A percentile compares a stretch with the other conserved stretches of the same genome.
These are phyloP conservation scores for Stigmatopora nigra DNA, from an alignment of 2,113 vertebrate species.

Conservation along the genomic window DNA sequence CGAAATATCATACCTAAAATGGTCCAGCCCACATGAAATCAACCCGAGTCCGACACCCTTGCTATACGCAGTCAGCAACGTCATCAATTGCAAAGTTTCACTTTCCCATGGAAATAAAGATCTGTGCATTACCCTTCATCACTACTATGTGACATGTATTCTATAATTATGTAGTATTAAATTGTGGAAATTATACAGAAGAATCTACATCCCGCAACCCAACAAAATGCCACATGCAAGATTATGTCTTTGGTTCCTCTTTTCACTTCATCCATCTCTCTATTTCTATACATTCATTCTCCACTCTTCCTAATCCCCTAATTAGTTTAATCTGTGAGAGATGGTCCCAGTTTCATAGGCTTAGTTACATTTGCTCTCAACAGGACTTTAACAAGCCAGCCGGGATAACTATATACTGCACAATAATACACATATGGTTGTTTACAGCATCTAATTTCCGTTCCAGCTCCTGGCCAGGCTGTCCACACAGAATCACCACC, in stretches of 20 bases:
- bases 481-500: conserved; percentile 22
- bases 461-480: conserved; percentile 13
- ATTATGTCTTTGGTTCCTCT: conserved; percentile 10
- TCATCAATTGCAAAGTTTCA: conserved; percentile 26
- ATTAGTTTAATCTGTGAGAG: conserved; percentile 14
- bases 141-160: not conserved
- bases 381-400: conserved; percentile 28
- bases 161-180: conserved; percentile 24
- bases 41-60: too few species aligned
- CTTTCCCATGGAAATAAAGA: conserved; percentile 17
- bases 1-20: too few species aligned
- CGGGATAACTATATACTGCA: conserved; percentile 17
- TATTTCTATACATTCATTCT: not conserved
- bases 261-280: not conserved
- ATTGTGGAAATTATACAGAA: conserved; percentile 8
- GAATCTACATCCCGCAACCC: not conserved
- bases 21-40: too few species aligned
- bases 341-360: conserved; percentile 14
- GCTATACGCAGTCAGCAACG: conserved; percentile 4
- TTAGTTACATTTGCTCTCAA: conserved; percentile 17
- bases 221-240: conserved; percentile 2
- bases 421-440: conserved; percentile 30
- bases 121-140: not conserved
- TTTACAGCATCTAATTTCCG: conserved; percentile 43
- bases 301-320: not conserved